A percentile compares a stretch with the other conserved stretches of the same genome.
phyloP scores from a whole-genome alignment of 2,888 invertebrate genomes.

The Tenthredo amoena region DNA sequence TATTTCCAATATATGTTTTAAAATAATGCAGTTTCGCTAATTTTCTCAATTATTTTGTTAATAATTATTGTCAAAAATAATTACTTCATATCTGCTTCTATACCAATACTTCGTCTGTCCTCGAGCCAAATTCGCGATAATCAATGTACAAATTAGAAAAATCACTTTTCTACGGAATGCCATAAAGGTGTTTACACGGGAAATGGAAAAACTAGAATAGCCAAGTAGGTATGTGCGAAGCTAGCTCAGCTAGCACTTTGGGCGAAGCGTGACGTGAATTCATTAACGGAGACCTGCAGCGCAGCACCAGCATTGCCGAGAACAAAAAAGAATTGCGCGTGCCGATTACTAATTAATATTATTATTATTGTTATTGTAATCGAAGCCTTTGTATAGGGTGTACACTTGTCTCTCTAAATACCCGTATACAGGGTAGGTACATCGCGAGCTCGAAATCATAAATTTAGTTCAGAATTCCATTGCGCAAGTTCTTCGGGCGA shows the following conservation, averaged over 20 bases:
- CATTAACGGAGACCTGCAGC: conserved; percentile 41
- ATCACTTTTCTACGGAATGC: not conserved
- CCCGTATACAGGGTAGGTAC: conserved; percentile 48
- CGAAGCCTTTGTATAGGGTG: not conserved
- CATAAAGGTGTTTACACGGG: not conserved
- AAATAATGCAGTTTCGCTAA: not conserved
- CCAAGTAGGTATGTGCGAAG: conserved; percentile 4
- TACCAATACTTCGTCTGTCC: not conserved
- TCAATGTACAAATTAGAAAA: not conserved
- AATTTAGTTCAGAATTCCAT: not conserved
- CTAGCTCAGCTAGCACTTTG: conserved; percentile 5
- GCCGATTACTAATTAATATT: conserved; percentile 50
- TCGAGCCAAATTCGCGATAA: not conserved
- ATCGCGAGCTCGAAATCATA: conserved; percentile 37
- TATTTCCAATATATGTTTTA: not conserved
- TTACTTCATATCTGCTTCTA: not conserved
- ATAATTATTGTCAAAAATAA: not conserved
- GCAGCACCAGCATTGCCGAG: not conserved
- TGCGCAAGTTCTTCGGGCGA: not conserved
- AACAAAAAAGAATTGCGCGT: conserved; percentile 36
- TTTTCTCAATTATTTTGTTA: not conserved
- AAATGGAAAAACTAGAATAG: conserved; percentile 37
- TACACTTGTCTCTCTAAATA: conserved; percentile 53
- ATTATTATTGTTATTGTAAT: not conserved
- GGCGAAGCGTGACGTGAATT: conserved; percentile 48